Percentiles rank a stretch among this genome's conserved stretches.
phyloP scores from a whole-genome alignment of 2,888 invertebrate species.

The Phyllotreta striolata region DNA sequence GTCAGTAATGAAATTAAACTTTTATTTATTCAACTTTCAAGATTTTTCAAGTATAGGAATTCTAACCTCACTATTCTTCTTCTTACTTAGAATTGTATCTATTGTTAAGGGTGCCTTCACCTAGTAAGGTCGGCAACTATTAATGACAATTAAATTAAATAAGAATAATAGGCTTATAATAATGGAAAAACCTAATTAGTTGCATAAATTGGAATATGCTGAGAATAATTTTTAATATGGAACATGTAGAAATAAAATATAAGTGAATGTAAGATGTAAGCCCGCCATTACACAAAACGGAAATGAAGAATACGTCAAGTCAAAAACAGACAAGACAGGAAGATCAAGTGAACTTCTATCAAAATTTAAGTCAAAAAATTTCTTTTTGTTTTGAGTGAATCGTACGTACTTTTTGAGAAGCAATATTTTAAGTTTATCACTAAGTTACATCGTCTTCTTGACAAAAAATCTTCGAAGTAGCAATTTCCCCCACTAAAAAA shows the following conservation, averaged over 20 bases:
- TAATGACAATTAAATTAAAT: no score
- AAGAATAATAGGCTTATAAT: no score
- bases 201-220: no score
- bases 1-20: conserved; percentile 1
- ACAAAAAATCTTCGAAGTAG: conserved; percentile 46
- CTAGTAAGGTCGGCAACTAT: no score
- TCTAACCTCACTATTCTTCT: conserved; percentile 8
- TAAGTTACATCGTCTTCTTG: conserved; percentile 34
- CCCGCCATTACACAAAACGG: background rate
- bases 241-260: no score
- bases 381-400: conserved; percentile 35
- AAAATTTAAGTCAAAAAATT: conserved; percentile 36
- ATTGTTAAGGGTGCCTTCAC: no score
- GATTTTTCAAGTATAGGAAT: background rate
- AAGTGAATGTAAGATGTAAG: background rate
- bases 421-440: conserved; percentile 26
- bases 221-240: no score
- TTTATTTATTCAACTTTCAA: conserved; percentile 13
- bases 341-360: conserved; percentile 31
- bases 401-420: conserved; percentile 33
- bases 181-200: no score
- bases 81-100: no score
- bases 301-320: background rate
- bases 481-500: conserved; percentile 25
- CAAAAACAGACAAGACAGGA: conserved; percentile 16